Conservation (phyloP, 2,888 invertebrate species). For the Adelphocoris suturalis region DNA sequence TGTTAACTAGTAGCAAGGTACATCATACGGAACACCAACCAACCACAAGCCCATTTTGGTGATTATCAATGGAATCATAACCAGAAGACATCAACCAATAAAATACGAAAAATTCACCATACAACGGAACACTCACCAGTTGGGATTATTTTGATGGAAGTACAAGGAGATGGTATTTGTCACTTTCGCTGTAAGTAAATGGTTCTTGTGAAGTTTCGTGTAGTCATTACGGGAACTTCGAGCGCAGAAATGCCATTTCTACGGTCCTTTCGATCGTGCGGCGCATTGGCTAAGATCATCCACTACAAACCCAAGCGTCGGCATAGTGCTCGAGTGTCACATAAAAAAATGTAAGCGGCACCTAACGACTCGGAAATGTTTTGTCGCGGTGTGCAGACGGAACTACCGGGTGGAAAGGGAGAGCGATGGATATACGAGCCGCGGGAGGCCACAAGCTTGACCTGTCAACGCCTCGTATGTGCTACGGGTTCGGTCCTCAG, state of each 20-base stretch:
- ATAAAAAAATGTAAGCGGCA: not conserved
- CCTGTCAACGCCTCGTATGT: not conserved
- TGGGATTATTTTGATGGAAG: too few species aligned
- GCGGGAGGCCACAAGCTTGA: not conserved
- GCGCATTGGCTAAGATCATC: not conserved
- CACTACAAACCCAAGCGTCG: not conserved
- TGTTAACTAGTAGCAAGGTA: too few species aligned
- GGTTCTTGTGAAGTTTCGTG: not conserved
- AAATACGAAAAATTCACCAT: too few species aligned
- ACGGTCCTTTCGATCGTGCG: not conserved
- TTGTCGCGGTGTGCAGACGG: not conserved
- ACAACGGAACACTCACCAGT: too few species aligned
- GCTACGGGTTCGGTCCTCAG: not conserved
- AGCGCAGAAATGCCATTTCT: not conserved
- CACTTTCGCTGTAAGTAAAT: not conserved
- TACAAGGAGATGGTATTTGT: not conserved
- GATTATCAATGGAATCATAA: too few species aligned
- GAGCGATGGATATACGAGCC: conserved; percentile 13
- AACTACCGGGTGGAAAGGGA: conserved; percentile 25
- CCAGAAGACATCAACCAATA: too few species aligned
- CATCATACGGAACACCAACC: too few species aligned
- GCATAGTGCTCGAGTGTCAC: not conserved
- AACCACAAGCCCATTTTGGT: too few species aligned
- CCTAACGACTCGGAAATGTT: conserved; percentile 2
- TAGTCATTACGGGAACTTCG: not conserved